Base-by-base conservation (phyloP, 1,140 invertebrate genomes). In the Bombyx mori region DNA sequence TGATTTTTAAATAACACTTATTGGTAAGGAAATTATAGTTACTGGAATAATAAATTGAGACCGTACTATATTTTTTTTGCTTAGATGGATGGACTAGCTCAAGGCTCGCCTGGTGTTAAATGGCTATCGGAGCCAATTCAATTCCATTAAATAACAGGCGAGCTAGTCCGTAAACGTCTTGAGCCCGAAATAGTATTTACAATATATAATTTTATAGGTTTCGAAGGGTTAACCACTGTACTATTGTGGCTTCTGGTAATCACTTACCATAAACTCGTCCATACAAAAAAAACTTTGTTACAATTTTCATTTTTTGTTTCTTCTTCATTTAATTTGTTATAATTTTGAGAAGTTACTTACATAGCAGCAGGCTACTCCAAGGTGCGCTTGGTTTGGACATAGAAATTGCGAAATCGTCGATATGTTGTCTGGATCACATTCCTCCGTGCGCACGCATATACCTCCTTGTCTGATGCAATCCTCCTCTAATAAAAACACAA, bases 391-490 rank as follows among this genome's bases (percentile, higher is more conserved):
- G 10, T 58, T 56, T 0, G 74, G 75, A 52, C 81, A 84, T 5
- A 84, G 69, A 0, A 63, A 54, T 0, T 54, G 69, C 0, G 53
- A 47, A 6, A 74, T 9, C 3, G 57, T 54, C 7, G 73, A 71
- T 42, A 75, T 7, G 54, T 80, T 71, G 0, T 35, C 62, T 0
- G 75, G 68, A 0, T 62, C 56, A 35, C 79, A 80, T 35, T 82
- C 76, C 1, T 73, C 69, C 0, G 65, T 57, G 1, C 44, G 61
- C 18, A 65, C 45, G 52, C 81, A 84, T 7, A 81, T 47, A 3
- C 81, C 81, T 0, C 81, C 81, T 58, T 84, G 81, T 35, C 63
- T 35, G 10, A 79, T 76, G 53, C 81, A 84, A 1, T 66, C 56
- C 43, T 77, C 73, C 44, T 84, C 73, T 6, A 79, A 42, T 1